A percentile compares a stretch with the other conserved stretches of the same genome.
These are phyloP conservation scores for Phytoseiulus persimilis DNA, from an alignment of 2,888 invertebrate species.

Conservation along the genomic window DNA sequence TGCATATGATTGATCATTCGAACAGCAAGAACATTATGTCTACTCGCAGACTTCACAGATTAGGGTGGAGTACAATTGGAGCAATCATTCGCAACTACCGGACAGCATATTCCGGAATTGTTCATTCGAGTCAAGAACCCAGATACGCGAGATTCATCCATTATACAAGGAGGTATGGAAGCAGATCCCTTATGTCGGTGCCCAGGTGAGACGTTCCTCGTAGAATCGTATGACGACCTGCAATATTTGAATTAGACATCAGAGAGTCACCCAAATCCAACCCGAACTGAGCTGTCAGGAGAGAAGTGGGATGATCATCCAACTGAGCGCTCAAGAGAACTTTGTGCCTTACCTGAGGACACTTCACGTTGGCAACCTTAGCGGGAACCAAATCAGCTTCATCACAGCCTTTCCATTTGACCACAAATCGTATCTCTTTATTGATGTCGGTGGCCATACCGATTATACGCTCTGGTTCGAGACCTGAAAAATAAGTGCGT, in stretches of 20 bases:
- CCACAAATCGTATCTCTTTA: slow-evolving; percentile 16
- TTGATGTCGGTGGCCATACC: slow-evolving; percentile 13
- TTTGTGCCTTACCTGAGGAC: slow-evolving; percentile 13
- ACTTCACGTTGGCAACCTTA: slow-evolving; percentile 21
- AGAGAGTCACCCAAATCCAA: no score
- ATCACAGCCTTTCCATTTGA: slow-evolving; percentile 27
- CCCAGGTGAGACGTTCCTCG: slow-evolving; percentile 35
- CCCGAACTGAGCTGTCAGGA: no score
- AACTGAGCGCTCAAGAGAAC: not conserved
- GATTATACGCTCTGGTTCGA: slow-evolving; percentile 27
- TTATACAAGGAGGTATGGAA: not conserved
- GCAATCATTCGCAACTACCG: no score
- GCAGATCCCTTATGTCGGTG: not conserved
- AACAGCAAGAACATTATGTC: no score
- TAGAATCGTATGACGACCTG: slow-evolving; percentile 28
- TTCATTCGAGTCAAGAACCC: not conserved
- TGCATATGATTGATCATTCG: no score
- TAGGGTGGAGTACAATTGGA: no score
- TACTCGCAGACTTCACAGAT: no score
- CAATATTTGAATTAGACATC: not conserved
- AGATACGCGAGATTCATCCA: not conserved
- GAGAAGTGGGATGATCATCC: no score
- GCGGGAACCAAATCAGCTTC: slow-evolving; percentile 29
- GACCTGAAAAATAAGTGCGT: slow-evolving; percentile 1
- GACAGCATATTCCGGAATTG: no score